Conservation (phyloP, 2,797 vertebrate genomes). For the Falco naumanni region DNA sequence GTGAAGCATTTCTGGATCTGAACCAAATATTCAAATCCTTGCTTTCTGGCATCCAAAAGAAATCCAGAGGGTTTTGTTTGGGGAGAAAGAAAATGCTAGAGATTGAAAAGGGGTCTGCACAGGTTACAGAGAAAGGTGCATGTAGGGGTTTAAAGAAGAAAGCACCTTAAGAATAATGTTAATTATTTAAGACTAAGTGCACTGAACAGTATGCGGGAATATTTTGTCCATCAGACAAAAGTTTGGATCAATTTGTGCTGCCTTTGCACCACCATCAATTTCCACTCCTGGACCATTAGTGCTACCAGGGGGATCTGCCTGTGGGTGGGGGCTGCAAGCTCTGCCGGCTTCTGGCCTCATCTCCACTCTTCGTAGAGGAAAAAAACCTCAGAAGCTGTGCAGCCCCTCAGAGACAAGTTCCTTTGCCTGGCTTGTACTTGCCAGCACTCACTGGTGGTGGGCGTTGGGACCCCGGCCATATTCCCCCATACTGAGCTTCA, state of each 20-base stretch:
- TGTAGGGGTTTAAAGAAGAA: background rate
- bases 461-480: rapidly evolving
- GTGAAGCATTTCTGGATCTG: background rate
- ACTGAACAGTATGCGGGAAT: rapidly evolving
- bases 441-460: background rate
- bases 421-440: rapidly evolving
- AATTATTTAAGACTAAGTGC: background rate
- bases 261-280: background rate
- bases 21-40: background rate
- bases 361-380: rapidly evolving
- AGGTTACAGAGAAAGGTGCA: background rate
- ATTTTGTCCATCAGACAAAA: background rate
- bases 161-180: background rate
- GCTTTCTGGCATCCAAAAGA: background rate
- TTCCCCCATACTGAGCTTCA: background rate
- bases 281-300: background rate
- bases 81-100: background rate
- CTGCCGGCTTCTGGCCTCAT: background rate
- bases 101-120: background rate
- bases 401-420: background rate
- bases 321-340: background rate
- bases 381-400: background rate
- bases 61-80: background rate
- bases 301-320: background rate
- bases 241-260: slow-evolving; percentile 7